These are phyloP conservation scores for Athrips mouffetella DNA, from an alignment of 2,888 invertebrate genomes.

Conservation along the genomic window DNA sequence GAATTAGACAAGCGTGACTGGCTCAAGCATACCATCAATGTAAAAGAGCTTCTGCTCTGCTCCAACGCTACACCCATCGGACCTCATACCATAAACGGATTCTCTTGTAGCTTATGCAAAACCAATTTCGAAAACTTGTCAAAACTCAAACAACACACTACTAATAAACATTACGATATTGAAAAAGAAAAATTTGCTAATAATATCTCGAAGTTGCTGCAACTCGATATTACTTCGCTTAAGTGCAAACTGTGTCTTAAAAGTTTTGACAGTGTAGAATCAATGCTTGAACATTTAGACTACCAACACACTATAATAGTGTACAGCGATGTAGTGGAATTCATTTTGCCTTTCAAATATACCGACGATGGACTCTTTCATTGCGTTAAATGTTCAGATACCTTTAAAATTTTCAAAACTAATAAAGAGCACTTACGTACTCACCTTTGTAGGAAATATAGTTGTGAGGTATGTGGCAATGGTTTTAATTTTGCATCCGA, in stretches of 20 bases:
- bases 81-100: not conserved
- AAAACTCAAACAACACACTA: not conserved
- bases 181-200: not conserved
- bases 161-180: not conserved
- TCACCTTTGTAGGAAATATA: slow-evolving; percentile 45
- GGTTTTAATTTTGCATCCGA: slow-evolving; percentile 19
- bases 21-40: not conserved
- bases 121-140: not conserved
- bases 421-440: not conserved
- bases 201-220: not conserved
- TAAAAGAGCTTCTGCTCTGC: not conserved
- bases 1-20: not conserved
- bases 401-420: not conserved
- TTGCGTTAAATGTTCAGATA: not conserved
- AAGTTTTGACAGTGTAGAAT: not conserved
- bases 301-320: not conserved
- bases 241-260: not conserved
- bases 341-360: not conserved
- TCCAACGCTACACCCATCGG: slow-evolving; percentile 1
- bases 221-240: not conserved
- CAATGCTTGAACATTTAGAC: not conserved
- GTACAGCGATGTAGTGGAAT: not conserved
- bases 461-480: slow-evolving; percentile 39
- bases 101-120: not conserved
- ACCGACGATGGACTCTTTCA: not conserved